Conservation (phyloP, 1,140 invertebrate genomes). For the Drosophila tsacasi region DNA sequence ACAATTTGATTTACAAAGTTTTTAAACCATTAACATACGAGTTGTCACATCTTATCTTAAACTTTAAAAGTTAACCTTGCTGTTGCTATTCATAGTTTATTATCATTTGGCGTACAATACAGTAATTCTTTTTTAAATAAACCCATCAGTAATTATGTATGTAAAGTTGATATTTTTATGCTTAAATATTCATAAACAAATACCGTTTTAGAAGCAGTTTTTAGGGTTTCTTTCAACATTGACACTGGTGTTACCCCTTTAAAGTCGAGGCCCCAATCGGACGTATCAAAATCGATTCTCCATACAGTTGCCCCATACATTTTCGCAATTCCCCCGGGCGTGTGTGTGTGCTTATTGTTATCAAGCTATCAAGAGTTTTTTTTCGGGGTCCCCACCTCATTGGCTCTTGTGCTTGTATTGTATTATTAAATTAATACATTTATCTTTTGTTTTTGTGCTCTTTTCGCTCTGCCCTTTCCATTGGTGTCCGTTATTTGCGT, state of each 20-base stretch:
- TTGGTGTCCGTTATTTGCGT: constrained; percentile 49
- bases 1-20: neutral
- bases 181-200: neutral
- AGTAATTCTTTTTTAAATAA: neutral
- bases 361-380: constrained; percentile 24
- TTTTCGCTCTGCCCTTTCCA: constrained; percentile 39
- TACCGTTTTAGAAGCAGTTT: neutral
- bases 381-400: constrained; percentile 24
- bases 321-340: constrained; percentile 10
- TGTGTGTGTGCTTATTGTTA: constrained; percentile 32
- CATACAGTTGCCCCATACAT: constrained; percentile 13
- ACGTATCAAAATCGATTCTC: constrained; percentile 14
- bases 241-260: constrained; percentile 5
- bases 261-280: constrained; percentile 2
- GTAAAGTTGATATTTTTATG: neutral
- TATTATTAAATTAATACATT: constrained; percentile 69
- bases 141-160: neutral
- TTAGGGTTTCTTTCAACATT: neutral
- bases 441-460: constrained; percentile 44
- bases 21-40: neutral
- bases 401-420: constrained; percentile 35
- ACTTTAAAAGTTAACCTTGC: neutral
- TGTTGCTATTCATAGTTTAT: neutral
- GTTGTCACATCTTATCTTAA: neutral
- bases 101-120: neutral